phyloP scores from a whole-genome alignment of 2,888 invertebrate species.

The Biston stratarius region DNA sequence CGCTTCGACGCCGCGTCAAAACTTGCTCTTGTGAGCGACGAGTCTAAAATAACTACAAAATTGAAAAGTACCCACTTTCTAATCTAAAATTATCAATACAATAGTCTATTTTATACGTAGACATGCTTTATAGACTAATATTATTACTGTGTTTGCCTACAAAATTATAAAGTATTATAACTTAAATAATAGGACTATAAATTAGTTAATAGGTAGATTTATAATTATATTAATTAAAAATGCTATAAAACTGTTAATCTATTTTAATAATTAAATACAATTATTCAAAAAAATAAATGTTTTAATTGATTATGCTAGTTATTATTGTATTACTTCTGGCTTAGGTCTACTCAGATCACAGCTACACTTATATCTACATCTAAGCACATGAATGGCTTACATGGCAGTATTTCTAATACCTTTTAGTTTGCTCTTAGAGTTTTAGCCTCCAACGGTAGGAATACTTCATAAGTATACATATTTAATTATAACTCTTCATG shows the following conservation, averaged over 20 bases:
- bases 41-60: too few species aligned
- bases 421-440: slow-evolving; percentile 7
- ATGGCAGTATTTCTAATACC: slow-evolving; percentile 30
- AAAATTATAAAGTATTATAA: not conserved
- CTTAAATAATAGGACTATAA: slow-evolving; percentile 1
- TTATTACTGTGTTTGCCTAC: not conserved
- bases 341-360: slow-evolving; percentile 32
- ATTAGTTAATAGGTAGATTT: not conserved
- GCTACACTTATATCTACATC: slow-evolving; percentile 18
- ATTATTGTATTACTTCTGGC: slow-evolving; percentile 15
- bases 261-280: slow-evolving; percentile 12
- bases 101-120: too few species aligned
- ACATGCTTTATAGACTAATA: too few species aligned
- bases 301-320: slow-evolving; percentile 11
- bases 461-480: slow-evolving; percentile 8
- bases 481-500: slow-evolving; percentile 68
- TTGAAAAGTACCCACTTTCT: too few species aligned
- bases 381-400: slow-evolving; percentile 20
- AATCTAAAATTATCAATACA: too few species aligned
- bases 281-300: slow-evolving; percentile 11
- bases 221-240: slow-evolving; percentile 8
- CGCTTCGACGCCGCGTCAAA: too few species aligned
- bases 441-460: slow-evolving; percentile 4
- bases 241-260: slow-evolving; percentile 9
- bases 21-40: too few species aligned